Evolutionary conservation across 2,888 invertebrate genomes (phyloP), one percentile per base, ranked within the genome.

Genomic region (Drosophila paramelanica): DNA sequence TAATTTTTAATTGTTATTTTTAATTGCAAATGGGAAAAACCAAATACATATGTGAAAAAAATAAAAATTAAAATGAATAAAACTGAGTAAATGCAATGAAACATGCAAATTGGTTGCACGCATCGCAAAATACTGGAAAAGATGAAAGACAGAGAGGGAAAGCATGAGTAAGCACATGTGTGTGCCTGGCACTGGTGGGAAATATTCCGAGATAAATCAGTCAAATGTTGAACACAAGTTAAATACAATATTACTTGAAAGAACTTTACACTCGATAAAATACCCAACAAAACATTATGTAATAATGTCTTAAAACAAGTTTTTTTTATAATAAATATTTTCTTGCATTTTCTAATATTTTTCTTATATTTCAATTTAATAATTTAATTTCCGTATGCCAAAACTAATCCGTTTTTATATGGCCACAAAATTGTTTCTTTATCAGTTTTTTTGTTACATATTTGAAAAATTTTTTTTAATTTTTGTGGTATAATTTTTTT

Each of bases 1-100:
- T 51, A 25, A 81, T 79, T 70, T 78, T 78, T 77, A 83, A 81
- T 81, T 74, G 76, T 81, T 72, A 67, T 81, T 79, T 68, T 81
- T 79, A 81, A 83, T 86, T 86, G 79, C 81, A 60, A 78, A 66
- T 59, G 65, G 46, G 11, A 14, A 46, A 58, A 25, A n/a, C 25
- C 43, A 62, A 66, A 71, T 27, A 33, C 49, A 23, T 7, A 38
- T 17, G 17, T 17, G 17, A 60, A n/a, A 6, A n/a, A 23, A 33
- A 61, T 25, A 56, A 17, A 17, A 17, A 42, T 61, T 36, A 56
- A 64, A 56, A 43, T 33, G 23, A 23, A 11, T 33, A 55, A 13
- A 72, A 65, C 60, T 27, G 36, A 49, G 41, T 41, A 25, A 68
- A 67, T 70, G 78, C 56, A 78, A 70, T 78, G 67, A 73, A 75